These are phyloP conservation scores for Scomber japonicus DNA, from an alignment of 2,113 vertebrate species.

Conservation along the genomic window DNA sequence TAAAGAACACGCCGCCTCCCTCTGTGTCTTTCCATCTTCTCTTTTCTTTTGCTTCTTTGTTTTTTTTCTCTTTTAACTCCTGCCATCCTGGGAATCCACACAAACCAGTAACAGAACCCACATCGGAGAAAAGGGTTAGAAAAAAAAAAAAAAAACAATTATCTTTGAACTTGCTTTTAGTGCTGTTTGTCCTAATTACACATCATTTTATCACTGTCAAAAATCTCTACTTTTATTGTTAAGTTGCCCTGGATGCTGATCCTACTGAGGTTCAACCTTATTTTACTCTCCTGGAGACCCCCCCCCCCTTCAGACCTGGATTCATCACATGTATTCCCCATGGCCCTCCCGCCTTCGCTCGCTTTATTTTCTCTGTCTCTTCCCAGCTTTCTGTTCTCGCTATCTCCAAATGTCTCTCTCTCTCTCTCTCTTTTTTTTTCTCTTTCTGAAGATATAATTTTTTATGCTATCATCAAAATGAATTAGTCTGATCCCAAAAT, in stretches of 20 bases:
- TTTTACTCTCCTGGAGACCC: slow-evolving; percentile 73
- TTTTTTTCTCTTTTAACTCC: slow-evolving; percentile 44
- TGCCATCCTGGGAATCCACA: slow-evolving; percentile 80
- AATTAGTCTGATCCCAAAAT: slow-evolving; percentile 83
- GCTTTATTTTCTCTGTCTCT: slow-evolving; percentile 40
- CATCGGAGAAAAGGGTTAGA: slow-evolving; percentile 13
- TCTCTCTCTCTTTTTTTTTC: slow-evolving; percentile 19
- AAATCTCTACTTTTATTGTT: slow-evolving; percentile 68
- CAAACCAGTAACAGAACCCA: slow-evolving; percentile 75
- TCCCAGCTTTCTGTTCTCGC: slow-evolving; percentile 35
- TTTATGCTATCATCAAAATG: slow-evolving; percentile 81
- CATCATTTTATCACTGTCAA: slow-evolving; percentile 72
- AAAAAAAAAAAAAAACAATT: slow-evolving; percentile 56
- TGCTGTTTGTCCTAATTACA: slow-evolving; percentile 80
- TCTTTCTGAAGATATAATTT: slow-evolving; percentile 65
- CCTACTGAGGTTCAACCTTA: slow-evolving; percentile 76
- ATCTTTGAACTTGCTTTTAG: slow-evolving; percentile 76
- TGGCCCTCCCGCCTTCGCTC: slow-evolving; percentile 38
- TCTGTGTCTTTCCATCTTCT: slow-evolving; percentile 22
- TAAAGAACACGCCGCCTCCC: slow-evolving; percentile 18
- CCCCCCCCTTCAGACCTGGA: slow-evolving; percentile 74
- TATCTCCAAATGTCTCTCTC: slow-evolving; percentile 37
- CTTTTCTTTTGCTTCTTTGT: slow-evolving; percentile 19
- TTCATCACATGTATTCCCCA: slow-evolving; percentile 70
- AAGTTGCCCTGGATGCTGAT: slow-evolving; percentile 79